Conservation (phyloP, 2,797 vertebrate species). For the Perodicticus potto region DNA sequence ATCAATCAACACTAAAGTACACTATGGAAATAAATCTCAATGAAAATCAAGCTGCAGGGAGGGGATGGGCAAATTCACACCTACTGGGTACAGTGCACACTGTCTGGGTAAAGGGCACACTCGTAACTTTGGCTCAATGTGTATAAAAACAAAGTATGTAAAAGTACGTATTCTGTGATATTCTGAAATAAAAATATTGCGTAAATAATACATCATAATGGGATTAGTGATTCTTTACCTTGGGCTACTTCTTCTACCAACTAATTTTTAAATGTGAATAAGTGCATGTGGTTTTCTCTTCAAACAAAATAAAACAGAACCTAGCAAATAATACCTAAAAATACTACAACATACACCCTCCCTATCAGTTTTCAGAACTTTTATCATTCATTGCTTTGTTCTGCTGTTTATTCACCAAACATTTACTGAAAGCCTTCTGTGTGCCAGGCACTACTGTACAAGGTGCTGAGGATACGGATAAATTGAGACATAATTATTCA, state of each 20-base stretch:
- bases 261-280: conserved; percentile 29
- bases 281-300: conserved; percentile 1
- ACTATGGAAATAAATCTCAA: too few species aligned
- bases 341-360: neutral
- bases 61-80: too few species aligned
- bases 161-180: too few species aligned
- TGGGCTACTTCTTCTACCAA: neutral
- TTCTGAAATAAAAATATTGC: neutral
- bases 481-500: conserved; percentile 43
- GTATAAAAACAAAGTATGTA: too few species aligned
- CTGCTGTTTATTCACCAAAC: conserved; percentile 15
- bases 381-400: conserved; percentile 26
- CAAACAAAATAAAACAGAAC: neutral
- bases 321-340: conserved; percentile 26
- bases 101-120: too few species aligned
- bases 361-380: conserved; percentile 28
- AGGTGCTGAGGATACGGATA: neutral
- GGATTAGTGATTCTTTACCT: conserved; percentile 60
- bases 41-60: too few species aligned
- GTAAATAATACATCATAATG: conserved; percentile 54
- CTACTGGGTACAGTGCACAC: too few species aligned
- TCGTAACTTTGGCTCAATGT: too few species aligned
- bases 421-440: conserved; percentile 24
- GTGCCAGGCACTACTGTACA: neutral
- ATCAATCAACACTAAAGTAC: too few species aligned